Evolutionary conservation across 1,140 invertebrate species (phyloP).

Genomic region (Plectus sambesii): DNA sequence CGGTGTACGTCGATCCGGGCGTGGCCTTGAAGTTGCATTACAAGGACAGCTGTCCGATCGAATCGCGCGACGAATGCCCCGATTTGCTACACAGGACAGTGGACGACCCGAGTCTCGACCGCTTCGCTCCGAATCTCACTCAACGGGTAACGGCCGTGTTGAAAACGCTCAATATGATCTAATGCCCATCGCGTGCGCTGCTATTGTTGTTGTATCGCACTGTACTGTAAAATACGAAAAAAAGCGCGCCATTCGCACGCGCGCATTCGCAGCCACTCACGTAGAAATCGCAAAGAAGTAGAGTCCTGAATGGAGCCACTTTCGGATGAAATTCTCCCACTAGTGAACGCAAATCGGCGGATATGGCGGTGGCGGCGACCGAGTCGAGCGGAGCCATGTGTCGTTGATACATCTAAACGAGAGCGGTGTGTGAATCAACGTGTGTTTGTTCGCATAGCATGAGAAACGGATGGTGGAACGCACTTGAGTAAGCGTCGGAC

Average conservation of each 20-base stretch:
- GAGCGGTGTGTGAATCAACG: not conserved
- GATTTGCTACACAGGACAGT: slow-evolving; percentile 16
- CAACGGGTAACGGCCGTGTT: slow-evolving; percentile 15
- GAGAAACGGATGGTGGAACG: not conserved
- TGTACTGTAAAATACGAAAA: slow-evolving; percentile 10
- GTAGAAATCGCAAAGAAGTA: slow-evolving; percentile 20
- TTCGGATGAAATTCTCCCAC: too few species aligned
- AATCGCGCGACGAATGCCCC: slow-evolving; percentile 27
- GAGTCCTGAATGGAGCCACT: slow-evolving; percentile 14
- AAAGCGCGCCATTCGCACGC: too few species aligned
- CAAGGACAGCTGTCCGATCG: slow-evolving; percentile 67
- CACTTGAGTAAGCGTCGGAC: slow-evolving; percentile 23
- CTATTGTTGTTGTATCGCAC: too few species aligned
- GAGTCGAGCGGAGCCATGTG: slow-evolving; percentile 17
- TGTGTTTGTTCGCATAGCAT: slow-evolving; percentile 5
- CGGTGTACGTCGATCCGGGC: slow-evolving; percentile 56
- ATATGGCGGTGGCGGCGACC: slow-evolving; percentile 13
- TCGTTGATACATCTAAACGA: slow-evolving; percentile 24
- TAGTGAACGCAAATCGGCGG: slow-evolving; percentile 17
- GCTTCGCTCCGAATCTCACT: slow-evolving; percentile 14
- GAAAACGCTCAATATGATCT: slow-evolving; percentile 6
- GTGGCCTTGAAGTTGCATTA: slow-evolving; percentile 85
- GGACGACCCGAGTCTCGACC: slow-evolving; percentile 26
- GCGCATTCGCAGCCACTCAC: slow-evolving; percentile 16
- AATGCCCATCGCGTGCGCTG: too few species aligned